Conservation (phyloP, 2,113 vertebrate species). For the Theropithecus gelada region DNA sequence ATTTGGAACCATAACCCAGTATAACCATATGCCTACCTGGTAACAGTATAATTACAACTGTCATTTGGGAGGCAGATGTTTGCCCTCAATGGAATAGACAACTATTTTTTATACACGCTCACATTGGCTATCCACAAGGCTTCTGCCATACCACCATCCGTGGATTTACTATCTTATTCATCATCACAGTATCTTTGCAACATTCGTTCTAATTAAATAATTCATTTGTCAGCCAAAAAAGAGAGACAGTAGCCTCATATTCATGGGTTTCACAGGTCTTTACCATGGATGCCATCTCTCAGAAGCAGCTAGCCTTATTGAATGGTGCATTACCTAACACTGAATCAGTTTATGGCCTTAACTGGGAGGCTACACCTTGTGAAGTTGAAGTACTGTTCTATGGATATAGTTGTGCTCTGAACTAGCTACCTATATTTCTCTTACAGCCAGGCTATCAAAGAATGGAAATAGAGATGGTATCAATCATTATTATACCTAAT, state of each 20-base stretch:
- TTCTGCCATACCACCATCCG: background rate
- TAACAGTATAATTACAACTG: background rate
- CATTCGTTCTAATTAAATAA: background rate
- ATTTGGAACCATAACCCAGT: background rate
- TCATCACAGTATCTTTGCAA: background rate
- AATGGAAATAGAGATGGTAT: background rate
- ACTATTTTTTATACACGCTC: background rate
- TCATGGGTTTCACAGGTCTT: background rate
- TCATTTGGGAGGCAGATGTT: background rate
- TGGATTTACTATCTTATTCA: background rate
- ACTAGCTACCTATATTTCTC: background rate
- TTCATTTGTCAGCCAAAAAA: background rate
- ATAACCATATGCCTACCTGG: background rate
- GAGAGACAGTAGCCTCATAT: background rate
- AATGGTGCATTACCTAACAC: background rate
- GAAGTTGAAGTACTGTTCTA: background rate
- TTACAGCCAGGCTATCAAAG: background rate
- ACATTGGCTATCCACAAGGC: background rate
- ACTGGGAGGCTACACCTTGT: background rate
- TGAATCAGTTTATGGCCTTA: background rate
- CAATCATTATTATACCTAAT: background rate
- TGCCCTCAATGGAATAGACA: background rate
- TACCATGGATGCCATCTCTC: background rate
- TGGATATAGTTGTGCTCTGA: background rate
- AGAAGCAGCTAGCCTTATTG: background rate